Evolutionary conservation across 2,888 invertebrate genomes (phyloP), one percentile per base, ranked within the genome.

Genomic region (Griposia aprilina): DNA sequence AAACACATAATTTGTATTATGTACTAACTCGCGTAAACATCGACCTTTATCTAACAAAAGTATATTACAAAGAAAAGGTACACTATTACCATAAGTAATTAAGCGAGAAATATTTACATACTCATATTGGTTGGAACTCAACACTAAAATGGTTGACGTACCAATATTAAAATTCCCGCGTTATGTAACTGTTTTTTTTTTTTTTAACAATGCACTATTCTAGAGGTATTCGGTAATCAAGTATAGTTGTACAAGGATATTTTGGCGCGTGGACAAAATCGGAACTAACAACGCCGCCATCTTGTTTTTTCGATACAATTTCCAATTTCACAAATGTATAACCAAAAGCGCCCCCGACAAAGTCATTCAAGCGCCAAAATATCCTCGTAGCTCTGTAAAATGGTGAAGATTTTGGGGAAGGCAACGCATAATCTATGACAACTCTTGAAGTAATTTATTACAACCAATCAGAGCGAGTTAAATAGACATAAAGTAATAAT

Each of bases 61-160:
- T 76, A 57, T 74, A 63, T 55, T 60, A 78, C 69, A 72, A 73
- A 45, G 84, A 78, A 74, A 81, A 75, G 10, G 63, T 57, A 50
- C 30, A 50, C 50, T 74, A 65, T 72, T 78, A 72, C 15, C 85
- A 66, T 75, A 72, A 81, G 62, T 75, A 72, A 63, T 78, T 41
- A 48, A 68, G 26, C 23, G 48, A 59, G 30, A 45, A 65, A 48
- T 50, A 71, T 76, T 70, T 62, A n/a, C 57, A 65, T 69, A 77
- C 50, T n/a, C 13, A 72, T n/a, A n/a, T 68, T 74, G 45, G 48
- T 82, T 57, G 13, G 23, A 63, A 79, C 36, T 55, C 7, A 55
- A 82, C 8, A 48, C 13, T 67, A 52, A 52, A 68, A 48, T 67
- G n/a, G 67, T n/a, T 63, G 23, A 45, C 59, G 50, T 66, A n/a